Percentiles rank a stretch among this genome's conserved stretches.
Conservation (phyloP, 2,113 vertebrate species). For the Pluvianellus socialis region DNA sequence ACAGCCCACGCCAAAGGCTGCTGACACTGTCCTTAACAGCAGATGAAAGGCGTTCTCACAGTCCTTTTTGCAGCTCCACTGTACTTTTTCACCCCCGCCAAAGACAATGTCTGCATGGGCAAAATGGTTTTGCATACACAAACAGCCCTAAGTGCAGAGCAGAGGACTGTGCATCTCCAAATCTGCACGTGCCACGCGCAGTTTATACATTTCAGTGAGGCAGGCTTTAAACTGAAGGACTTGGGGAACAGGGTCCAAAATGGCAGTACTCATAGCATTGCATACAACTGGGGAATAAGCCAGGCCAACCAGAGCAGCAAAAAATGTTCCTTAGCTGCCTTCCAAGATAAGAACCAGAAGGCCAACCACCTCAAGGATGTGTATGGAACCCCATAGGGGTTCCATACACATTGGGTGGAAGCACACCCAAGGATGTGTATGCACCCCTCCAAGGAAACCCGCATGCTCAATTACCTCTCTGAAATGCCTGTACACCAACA, state of each 20-base stretch:
- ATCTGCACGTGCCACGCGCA: background rate
- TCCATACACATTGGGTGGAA: too few relatives aligned
- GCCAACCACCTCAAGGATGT: too few relatives aligned
- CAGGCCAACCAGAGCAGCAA: too few relatives aligned
- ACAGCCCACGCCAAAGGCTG: background rate
- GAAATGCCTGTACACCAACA: background rate
- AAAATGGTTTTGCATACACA: background rate
- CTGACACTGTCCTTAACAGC: background rate
- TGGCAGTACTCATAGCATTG: too few relatives aligned
- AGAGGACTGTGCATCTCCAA: background rate
- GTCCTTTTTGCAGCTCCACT: background rate
- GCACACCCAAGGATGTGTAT: too few relatives aligned
- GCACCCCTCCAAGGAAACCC: background rate
- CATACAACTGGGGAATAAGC: too few relatives aligned
- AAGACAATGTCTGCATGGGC: accelerated
- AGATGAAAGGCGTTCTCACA: background rate
- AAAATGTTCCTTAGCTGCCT: too few relatives aligned
- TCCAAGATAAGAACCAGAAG: too few relatives aligned
- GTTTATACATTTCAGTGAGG: background rate
- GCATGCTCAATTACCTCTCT: background rate
- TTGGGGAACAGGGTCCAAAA: too few relatives aligned
- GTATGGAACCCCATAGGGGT: too few relatives aligned
- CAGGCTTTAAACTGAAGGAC: too few relatives aligned
- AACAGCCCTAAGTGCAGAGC: accelerated
- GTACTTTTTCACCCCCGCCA: background rate